These are phyloP conservation scores for Microctenopoma lineatum DNA, from an alignment of 2,797 vertebrate genomes.

Conservation along the genomic window DNA sequence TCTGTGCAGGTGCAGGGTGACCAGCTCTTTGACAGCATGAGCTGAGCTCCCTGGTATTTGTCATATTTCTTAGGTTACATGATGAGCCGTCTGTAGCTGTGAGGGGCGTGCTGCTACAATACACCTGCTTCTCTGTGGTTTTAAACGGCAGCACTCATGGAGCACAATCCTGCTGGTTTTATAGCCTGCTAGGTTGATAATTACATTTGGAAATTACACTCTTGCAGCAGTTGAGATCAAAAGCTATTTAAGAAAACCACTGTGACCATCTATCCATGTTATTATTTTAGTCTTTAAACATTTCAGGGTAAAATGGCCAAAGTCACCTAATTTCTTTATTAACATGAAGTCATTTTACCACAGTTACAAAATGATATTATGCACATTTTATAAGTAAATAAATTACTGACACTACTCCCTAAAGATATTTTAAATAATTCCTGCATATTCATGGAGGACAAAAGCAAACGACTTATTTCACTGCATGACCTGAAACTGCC, in stretches of 20 bases:
- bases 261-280: not conserved
- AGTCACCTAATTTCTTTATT: too few species aligned
- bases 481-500: not conserved
- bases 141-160: slow-evolving; percentile 11
- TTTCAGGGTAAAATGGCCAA: too few species aligned
- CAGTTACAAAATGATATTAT: not conserved
- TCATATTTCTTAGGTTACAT: slow-evolving; percentile 5
- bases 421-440: not conserved
- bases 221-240: not conserved
- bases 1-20: slow-evolving; percentile 1
- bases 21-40: not conserved
- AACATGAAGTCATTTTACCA: not conserved
- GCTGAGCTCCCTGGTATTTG: not conserved
- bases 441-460: not conserved
- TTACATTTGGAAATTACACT: slow-evolving; percentile 25
- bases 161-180: slow-evolving; percentile 31
- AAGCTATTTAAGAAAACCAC: not conserved
- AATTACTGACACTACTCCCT: not conserved
- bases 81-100: not conserved
- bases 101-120: not conserved
- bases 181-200: slow-evolving; percentile 20
- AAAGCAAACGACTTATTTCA: not conserved
- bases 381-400: not conserved
- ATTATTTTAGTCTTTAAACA: slow-evolving; percentile 11
- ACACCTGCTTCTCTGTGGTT: slow-evolving; percentile 17